Evolutionary conservation across 2,888 invertebrate genomes (phyloP).

Genomic region (Folsomia manolachei): DNA sequence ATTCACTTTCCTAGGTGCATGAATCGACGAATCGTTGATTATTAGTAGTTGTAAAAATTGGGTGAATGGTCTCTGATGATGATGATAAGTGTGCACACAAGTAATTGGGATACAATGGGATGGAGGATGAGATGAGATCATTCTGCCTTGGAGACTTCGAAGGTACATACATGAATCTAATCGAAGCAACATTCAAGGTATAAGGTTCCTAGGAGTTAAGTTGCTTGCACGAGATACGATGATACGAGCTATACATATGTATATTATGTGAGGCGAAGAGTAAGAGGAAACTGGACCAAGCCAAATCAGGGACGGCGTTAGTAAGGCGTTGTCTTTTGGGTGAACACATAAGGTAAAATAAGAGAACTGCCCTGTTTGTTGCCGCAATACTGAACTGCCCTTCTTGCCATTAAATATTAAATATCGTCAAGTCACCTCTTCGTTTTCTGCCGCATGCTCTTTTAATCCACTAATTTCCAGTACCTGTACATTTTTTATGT

Average conservation of each 20-base stretch:
- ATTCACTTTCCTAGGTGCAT: no score
- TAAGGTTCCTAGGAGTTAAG: neutral
- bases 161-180: no score
- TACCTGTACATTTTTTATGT: neutral
- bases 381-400: no score
- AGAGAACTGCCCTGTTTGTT: slow-evolving; percentile 37
- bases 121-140: neutral
- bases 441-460: neutral
- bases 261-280: neutral
- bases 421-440: neutral
- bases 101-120: neutral
- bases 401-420: neutral
- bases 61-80: neutral
- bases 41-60: neutral
- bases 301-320: slow-evolving; percentile 14
- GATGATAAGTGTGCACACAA: neutral
- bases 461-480: neutral
- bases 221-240: neutral
- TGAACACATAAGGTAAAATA: slow-evolving; percentile 37
- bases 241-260: neutral
- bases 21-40: neutral
- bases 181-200: no score
- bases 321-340: slow-evolving; percentile 41
- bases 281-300: slow-evolving; percentile 3
- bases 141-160: neutral